phyloP scores from a whole-genome alignment of 1,140 invertebrate species.

The Cherax quadricarinatus region DNA sequence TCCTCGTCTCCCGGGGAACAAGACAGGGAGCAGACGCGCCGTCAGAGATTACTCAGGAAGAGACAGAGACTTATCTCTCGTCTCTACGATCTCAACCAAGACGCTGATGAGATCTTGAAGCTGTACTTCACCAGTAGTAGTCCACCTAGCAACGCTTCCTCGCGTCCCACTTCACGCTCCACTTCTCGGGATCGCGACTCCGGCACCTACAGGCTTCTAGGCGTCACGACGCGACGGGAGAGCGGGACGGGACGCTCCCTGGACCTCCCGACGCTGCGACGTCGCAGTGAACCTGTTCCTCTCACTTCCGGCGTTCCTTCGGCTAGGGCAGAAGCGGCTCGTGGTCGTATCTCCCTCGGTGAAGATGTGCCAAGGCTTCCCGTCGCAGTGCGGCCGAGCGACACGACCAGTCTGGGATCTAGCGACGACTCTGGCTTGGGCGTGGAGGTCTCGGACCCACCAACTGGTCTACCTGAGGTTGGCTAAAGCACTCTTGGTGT shows the following conservation, averaged over 20 bases:
- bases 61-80: constrained; percentile 52
- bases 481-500: not conserved
- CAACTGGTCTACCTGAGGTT: not conserved
- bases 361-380: not conserved
- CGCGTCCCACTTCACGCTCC: not conserved
- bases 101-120: constrained; percentile 56
- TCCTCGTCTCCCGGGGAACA: not conserved
- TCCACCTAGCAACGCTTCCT: not conserved
- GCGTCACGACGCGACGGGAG: not conserved
- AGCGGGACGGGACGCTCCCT: not conserved
- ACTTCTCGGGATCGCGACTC: constrained; percentile 25
- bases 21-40: not conserved
- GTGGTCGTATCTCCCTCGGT: not conserved
- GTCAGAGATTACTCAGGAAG: constrained; percentile 43
- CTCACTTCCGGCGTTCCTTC: not conserved
- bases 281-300: constrained; percentile 37
- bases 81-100: constrained; percentile 48
- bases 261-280: not conserved
- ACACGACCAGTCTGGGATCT: constrained; percentile 1
- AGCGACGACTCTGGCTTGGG: constrained; percentile 48
- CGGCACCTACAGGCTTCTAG: not conserved
- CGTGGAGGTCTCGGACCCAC: not conserved
- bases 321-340: not conserved
- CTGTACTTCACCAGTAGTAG: constrained; percentile 52
- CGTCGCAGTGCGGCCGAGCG: not conserved